Percentiles rank a stretch among this genome's conserved stretches.
These are phyloP conservation scores for Odontocerum albicorne DNA, from an alignment of 2,888 invertebrate species.

Conservation along the genomic window DNA sequence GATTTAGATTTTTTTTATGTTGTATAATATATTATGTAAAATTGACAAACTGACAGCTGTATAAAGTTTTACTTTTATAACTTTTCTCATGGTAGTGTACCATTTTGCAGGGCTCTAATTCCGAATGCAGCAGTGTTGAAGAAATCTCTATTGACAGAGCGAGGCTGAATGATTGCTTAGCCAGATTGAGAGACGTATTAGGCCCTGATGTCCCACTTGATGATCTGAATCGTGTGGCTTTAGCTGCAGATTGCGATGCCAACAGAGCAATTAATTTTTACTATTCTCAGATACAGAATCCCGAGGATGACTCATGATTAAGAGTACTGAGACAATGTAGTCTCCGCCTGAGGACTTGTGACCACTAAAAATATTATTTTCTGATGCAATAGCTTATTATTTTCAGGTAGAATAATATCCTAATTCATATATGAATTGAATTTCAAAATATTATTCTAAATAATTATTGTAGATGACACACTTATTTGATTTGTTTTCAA, in stretches of 20 bases:
- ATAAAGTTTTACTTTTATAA: neutral
- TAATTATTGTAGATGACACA: too few species aligned
- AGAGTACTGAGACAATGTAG: neutral
- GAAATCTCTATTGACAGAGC: slow-evolving; percentile 43
- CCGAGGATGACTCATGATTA: slow-evolving; percentile 14
- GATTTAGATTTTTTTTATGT: too few species aligned
- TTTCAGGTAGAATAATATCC: neutral
- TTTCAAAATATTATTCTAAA: too few species aligned
- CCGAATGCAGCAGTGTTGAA: slow-evolving; percentile 42
- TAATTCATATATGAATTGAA: neutral
- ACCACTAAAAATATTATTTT: neutral
- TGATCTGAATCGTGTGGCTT: slow-evolving; percentile 52
- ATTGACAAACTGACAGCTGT: too few species aligned
- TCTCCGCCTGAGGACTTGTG: slow-evolving; percentile 1
- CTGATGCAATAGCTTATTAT: neutral
- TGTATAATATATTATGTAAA: too few species aligned
- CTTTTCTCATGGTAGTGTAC: neutral
- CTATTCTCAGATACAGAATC: slow-evolving; percentile 40
- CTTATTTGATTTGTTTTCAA: too few species aligned
- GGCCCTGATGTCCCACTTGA: slow-evolving; percentile 55
- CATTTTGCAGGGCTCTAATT: slow-evolving; percentile 39
- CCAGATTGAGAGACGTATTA: slow-evolving; percentile 54
- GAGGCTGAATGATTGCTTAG: slow-evolving; percentile 51
- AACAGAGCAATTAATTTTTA: slow-evolving; percentile 62
- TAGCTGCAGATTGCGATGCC: slow-evolving; percentile 62